Percentiles rank a stretch among this genome's conserved stretches.
These are phyloP conservation scores for Cirrhinus molitorella DNA, from an alignment of 2,797 vertebrate genomes.

Conservation along the genomic window DNA sequence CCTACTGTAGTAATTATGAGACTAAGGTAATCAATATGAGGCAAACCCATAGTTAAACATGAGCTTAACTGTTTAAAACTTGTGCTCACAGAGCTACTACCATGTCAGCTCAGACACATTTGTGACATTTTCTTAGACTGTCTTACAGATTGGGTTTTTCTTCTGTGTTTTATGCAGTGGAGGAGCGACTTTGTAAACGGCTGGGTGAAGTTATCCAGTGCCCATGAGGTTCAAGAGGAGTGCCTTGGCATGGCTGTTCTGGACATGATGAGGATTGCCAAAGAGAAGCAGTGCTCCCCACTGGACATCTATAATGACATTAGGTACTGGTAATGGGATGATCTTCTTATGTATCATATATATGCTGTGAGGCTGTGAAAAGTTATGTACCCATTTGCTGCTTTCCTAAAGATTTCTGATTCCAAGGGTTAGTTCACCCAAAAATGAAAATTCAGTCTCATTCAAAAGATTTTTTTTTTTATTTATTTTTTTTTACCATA, in stretches of 20 bases:
- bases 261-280: slow-evolving; percentile 97
- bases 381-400: background rate
- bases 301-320: slow-evolving; percentile 89
- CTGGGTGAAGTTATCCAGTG: slow-evolving; percentile 85
- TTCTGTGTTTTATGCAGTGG: slow-evolving; percentile 79
- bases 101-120: background rate
- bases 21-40: too few species aligned
- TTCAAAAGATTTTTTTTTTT: too few species aligned
- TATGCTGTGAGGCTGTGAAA: background rate
- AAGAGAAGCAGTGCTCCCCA: slow-evolving; percentile 89
- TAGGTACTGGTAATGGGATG: slow-evolving; percentile 79
- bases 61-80: background rate
- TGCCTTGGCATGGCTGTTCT: slow-evolving; percentile 97
- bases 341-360: background rate
- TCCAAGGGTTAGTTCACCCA: background rate
- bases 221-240: slow-evolving; percentile 95
- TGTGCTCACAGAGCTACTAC: background rate
- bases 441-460: background rate
- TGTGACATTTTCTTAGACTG: background rate
- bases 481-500: too few species aligned
- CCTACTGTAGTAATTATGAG: too few species aligned
- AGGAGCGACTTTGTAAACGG: slow-evolving; percentile 92
- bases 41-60: too few species aligned
- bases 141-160: slow-evolving; percentile 2
- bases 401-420: background rate